Evolutionary conservation across 2,797 vertebrate species (phyloP).

Genomic region (Dendrocincla fuliginosa): DNA sequence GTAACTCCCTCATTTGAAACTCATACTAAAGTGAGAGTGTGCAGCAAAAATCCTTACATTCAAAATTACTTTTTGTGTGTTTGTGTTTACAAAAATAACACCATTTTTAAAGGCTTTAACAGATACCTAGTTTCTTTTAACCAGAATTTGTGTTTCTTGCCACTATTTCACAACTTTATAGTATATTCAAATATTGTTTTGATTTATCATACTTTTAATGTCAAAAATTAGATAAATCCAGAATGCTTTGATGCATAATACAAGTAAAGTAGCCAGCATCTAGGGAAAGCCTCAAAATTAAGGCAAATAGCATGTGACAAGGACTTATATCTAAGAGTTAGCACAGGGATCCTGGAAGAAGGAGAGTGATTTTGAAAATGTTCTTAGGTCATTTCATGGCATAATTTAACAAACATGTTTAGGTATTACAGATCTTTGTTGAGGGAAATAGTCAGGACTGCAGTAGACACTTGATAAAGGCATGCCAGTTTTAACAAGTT

Average conservation of each 20-base stretch:
- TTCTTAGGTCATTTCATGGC: not conserved
- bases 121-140: not conserved
- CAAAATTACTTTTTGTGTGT: not conserved
- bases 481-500: not conserved
- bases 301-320: not conserved
- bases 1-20: not conserved
- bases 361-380: not conserved
- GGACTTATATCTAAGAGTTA: not conserved
- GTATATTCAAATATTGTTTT: not conserved
- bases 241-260: not conserved
- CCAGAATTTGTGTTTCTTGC: not conserved
- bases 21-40: not conserved
- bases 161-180: not conserved
- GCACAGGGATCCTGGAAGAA: not conserved
- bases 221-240: not conserved
- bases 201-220: not conserved
- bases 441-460: not conserved
- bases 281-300: not conserved
- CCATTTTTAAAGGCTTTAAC: not conserved
- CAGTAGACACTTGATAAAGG: not conserved
- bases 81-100: not conserved
- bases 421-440: not conserved
- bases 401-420: not conserved
- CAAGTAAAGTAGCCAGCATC: not conserved
- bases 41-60: not conserved